These are phyloP conservation scores for Poeciliopsis occidentalis DNA, from an alignment of 2,113 vertebrate genomes.

Conservation along the genomic window DNA sequence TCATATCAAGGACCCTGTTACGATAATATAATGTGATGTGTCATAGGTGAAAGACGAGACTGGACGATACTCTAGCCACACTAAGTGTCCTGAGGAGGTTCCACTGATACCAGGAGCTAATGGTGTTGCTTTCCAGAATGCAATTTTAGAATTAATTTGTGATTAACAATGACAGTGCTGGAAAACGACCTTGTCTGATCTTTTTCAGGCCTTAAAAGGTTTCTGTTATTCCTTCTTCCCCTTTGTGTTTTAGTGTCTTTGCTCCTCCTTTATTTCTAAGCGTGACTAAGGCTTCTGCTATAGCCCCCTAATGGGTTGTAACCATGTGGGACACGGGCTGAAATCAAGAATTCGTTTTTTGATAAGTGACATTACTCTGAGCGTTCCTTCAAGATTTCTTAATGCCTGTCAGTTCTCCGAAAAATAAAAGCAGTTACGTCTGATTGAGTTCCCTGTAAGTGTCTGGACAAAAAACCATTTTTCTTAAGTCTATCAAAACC, in stretches of 20 bases:
- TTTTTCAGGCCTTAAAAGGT: constrained; percentile 26
- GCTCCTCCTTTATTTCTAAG: constrained; percentile 19
- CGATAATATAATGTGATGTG: constrained; percentile 49
- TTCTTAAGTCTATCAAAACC: constrained; percentile 15
- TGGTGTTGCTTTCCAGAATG: constrained; percentile 38
- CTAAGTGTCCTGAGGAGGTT: constrained; percentile 30
- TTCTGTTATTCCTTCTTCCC: constrained; percentile 25
- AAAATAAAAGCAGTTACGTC: constrained; percentile 21
- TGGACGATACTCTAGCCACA: constrained; percentile 29
- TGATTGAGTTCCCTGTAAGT: constrained; percentile 31
- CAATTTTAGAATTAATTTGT: constrained; percentile 30
- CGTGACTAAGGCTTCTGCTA: constrained; percentile 29
- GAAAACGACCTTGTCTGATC: constrained; percentile 37
- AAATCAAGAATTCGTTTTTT: constrained; percentile 5
- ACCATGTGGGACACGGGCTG: constrained; percentile 35
- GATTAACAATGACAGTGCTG: constrained; percentile 40
- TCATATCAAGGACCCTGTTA: constrained; percentile 61
- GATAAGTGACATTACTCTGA: background rate
- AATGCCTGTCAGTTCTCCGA: background rate
- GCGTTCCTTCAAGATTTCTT: background rate
- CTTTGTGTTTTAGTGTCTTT: background rate
- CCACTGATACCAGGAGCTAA: constrained; percentile 42
- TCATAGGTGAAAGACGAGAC: constrained; percentile 46
- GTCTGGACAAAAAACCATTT: constrained; percentile 26
- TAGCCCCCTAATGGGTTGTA: constrained; percentile 31